These are phyloP conservation scores for Pocillopora grandis DNA, from an alignment of 92 coral and sea anemone genomes.

Conservation along the genomic window DNA sequence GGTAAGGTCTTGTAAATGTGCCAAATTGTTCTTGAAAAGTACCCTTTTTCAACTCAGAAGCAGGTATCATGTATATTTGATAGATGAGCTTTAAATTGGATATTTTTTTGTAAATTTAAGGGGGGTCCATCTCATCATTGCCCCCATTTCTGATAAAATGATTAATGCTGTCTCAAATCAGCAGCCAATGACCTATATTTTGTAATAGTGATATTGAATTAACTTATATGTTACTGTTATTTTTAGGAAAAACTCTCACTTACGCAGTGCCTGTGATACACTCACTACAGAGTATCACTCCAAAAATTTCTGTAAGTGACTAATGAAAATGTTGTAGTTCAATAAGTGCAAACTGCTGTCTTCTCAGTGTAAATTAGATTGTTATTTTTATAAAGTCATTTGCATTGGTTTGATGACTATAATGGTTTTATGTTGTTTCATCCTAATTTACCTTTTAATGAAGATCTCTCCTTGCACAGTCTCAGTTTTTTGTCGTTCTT, in stretches of 20 bases:
- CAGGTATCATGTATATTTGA: too few relatives aligned
- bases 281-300: conserved; percentile 76
- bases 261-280: conserved; percentile 89
- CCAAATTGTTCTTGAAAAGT: background rate
- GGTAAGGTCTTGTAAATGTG: conserved; percentile 43
- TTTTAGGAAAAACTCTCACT: conserved; percentile 88
- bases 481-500: conserved; percentile 8
- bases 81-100: too few relatives aligned
- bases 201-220: background rate
- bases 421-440: too few relatives aligned
- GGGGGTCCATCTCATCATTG: too few relatives aligned
- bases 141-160: too few relatives aligned
- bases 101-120: too few relatives aligned
- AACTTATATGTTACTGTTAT: background rate
- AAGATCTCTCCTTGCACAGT: too few relatives aligned
- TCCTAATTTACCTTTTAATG: too few relatives aligned
- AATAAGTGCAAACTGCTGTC: background rate
- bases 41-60: background rate
- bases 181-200: background rate
- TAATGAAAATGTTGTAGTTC: background rate
- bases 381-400: background rate
- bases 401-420: too few relatives aligned
- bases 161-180: too few relatives aligned
- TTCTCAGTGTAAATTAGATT: background rate
- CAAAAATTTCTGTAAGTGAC: conserved; percentile 75